Base-by-base conservation (phyloP, 1,140 invertebrate genomes). In the Nomia melanderi region DNA sequence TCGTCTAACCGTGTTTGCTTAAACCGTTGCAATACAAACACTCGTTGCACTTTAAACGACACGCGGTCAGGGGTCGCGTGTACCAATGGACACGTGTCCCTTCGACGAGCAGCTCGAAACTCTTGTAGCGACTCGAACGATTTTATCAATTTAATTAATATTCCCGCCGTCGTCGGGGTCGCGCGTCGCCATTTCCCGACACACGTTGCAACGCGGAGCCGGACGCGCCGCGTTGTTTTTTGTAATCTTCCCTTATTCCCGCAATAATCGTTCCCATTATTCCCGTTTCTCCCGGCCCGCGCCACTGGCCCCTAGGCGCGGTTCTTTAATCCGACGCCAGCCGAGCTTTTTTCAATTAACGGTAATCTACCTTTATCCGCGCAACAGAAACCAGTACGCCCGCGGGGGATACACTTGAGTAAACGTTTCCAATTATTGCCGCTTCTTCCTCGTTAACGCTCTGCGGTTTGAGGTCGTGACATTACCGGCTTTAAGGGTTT, bases 1-100 rank as follows among this genome's bases (percentile, higher is more conserved):
- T 77, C 56, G 47, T 56, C 67, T 72, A 71, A 71, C 75, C 63
- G 54, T 63, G 67, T 72, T 77, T 77, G 75, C 75, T 70, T 71
- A 70, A 77, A 56, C 75, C 75, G 56, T 77, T 56, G 57, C 33
- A 72, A 72, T 62, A 54, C 67, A 70, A 77, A 73, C 76, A 78
- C 76, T 76, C 73, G 73, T 76, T 76, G 69, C 31, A 76, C 65
- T 76, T n/a, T 76, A 76, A 76, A 33, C 73, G 73, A 76, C 73
- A 76, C 73, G 69, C 69, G 73, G 73, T 41, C 23, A 56, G 62
- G 62, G 72, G 47, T 60, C n/a, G 31, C 31, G 62, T 41, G 25
- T 27, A n/a, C 65, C 25, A 23, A 4, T 39, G 14, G 41, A 57
- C 73, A 59, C 73, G 64, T 59, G 54, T 54, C 65, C 73, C 54